A percentile compares a stretch with the other conserved stretches of the same genome.
Evolutionary conservation across 2,113 vertebrate species (phyloP).

Genomic region (Synchiropus splendidus): DNA sequence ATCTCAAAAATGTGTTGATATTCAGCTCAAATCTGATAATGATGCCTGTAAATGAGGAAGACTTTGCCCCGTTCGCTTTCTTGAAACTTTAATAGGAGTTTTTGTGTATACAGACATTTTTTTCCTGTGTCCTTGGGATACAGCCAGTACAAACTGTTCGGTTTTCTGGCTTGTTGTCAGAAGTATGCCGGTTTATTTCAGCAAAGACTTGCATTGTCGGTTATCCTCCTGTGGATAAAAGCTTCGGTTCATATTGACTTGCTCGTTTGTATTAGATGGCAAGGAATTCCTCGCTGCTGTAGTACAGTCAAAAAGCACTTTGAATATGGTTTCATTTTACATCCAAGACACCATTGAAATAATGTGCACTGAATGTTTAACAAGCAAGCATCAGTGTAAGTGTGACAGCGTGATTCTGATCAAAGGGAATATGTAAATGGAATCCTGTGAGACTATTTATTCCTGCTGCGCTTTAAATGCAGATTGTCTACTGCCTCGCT

Average conservation of each 20-base stretch:
- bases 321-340: background rate
- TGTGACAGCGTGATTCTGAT: constrained; percentile 9
- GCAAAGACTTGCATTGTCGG: constrained; percentile 36
- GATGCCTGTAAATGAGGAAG: too few species aligned
- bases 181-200: constrained; percentile 31
- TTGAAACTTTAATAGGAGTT: background rate
- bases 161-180: constrained; percentile 23
- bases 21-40: too few species aligned
- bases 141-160: constrained; percentile 15
- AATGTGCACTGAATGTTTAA: constrained; percentile 11
- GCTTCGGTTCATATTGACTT: constrained; percentile 33
- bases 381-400: constrained; percentile 6
- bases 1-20: too few species aligned
- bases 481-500: too few species aligned
- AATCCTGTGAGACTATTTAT: too few species aligned
- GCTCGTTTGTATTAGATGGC: constrained; percentile 27
- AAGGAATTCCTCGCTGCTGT: constrained; percentile 14
- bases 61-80: constrained; percentile 3
- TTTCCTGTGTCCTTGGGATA: constrained; percentile 11
- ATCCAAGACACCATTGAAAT: too few species aligned
- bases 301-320: constrained; percentile 8
- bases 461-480: too few species aligned
- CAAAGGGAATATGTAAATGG: background rate
- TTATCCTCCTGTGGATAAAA: constrained; percentile 26
- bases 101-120: too few species aligned